Base-by-base conservation (phyloP, 2,888 invertebrate genomes). In the Stenotaenia linearis region DNA sequence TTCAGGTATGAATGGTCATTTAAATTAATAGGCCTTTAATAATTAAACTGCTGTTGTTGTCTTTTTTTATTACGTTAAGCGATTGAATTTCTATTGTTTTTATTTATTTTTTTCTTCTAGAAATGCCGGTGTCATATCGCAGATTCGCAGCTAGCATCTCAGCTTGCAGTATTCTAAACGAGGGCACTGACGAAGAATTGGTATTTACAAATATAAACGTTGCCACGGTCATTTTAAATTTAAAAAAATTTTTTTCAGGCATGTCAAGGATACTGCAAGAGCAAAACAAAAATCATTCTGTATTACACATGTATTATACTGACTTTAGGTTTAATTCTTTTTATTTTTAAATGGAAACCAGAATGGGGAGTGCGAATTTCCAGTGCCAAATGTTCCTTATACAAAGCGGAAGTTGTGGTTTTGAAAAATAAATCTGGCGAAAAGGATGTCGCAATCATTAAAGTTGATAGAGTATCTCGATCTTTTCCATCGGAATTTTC, bases 271-370 rank as follows among this genome's bases (percentile, higher is more conserved):
- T 81, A 81, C 50, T 56, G 79, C 18, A 74, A 61, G 15, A 77
- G 28, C 37, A 25, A 7, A 28, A 10, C 32, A 45, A 79, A 78
- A 61, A 69, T 18, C 9, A 15, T 74, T 15, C 40, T 79, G 6
- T 80, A 81, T 69, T 79, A 61, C 40, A 12, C 77, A 21, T 69
- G 76, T 50, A 28, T 74, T n/a, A 15, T 79, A 28, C 25, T 80
- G 15, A 80, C 37, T 74, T 15, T 80, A 12, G 81, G 81, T 9
- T 77, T 81, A 2, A 76, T 80, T 15, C 56, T 81, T 12, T 76
- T 81, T 12, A 37, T 80, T 23, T 75, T 81, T 25, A 50, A 80
- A 45, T 81, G 81, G 81, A 77, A 78, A 45, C 81, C 81, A 9
- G 75, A 78, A 74, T 81, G 79, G 79, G 69, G 79, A 5, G 78